Conservation (phyloP, 2,888 invertebrate species). For the Doris montereyensis region DNA sequence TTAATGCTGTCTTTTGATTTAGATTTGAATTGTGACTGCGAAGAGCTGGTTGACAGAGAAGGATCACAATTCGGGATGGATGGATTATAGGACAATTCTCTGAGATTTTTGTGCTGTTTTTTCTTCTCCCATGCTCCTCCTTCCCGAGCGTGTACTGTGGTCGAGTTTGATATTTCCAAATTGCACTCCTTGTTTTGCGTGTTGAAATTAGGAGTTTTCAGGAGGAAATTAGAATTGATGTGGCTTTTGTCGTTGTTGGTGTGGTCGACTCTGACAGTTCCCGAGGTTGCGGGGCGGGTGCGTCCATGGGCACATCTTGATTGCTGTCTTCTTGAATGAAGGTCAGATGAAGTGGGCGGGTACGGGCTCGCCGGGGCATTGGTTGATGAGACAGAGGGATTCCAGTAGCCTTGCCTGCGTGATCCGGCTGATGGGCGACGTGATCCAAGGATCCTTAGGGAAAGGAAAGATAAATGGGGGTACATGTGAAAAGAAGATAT, state of each 20-base stretch:
- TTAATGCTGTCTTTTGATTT: too few species aligned
- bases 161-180: too few species aligned
- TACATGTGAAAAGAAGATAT: too few species aligned
- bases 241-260: not conserved
- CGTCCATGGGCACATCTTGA: not conserved
- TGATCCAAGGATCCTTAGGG: slow-evolving; percentile 27
- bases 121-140: too few species aligned
- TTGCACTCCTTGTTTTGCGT: too few species aligned
- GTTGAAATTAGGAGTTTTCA: too few species aligned
- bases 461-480: not conserved
- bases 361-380: not conserved
- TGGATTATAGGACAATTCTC: too few species aligned
- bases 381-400: not conserved
- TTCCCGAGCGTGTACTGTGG: too few species aligned
- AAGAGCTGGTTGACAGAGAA: too few species aligned
- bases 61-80: too few species aligned
- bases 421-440: not conserved
- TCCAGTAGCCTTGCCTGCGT: not conserved
- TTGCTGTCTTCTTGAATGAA: not conserved
- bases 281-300: not conserved
- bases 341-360: slow-evolving; percentile 24
- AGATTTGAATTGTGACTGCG: too few species aligned
- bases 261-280: not conserved
- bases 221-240: not conserved
- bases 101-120: too few species aligned